Evolutionary conservation across 2,888 invertebrate species (phyloP), one percentile per base, ranked within the genome.

Genomic region (Iphiclides podalirius): DNA sequence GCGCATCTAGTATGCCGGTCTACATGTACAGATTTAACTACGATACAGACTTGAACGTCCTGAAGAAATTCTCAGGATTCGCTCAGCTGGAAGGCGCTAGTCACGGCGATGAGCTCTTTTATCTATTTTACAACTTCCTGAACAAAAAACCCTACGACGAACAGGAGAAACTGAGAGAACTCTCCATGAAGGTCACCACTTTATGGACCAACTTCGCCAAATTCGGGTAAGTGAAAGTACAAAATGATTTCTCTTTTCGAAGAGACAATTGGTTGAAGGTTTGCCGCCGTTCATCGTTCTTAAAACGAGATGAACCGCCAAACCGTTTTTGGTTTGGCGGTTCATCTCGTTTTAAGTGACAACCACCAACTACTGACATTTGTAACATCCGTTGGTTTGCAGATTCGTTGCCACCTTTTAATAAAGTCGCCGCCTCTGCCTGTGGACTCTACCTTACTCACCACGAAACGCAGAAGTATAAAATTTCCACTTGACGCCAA

Each of bases 81-180:
- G 17, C 49, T 0, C 41, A 67, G 2, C 52, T 73, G 35, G 57
- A 68, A 62, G 90, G 90, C 0, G 83, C 78, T 0, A 73, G 76
- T 17, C 90, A 90, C 36, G 83, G 78, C 0, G 90, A 90, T 50
- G 90, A 90, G 1, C 13, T 90, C 7, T 78, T 77, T 33, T 90
- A 90, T 57, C 38, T 84, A 3, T 90, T 90, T 47, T 81, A 75
- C 38, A 73, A 72, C 26, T 67, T 70, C 7, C 50, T 63, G 1
- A 79, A 76, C 37, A 73, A 72, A 42, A 72, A 81, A 36, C 63
- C 64, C n/a, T 81, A 78, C 16, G 57, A 61, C 36, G 59, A 69
- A 1, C 69, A 72, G 12, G 68, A 73, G 1, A 57, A 68, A 1
- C 47, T 72, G 4, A 74, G 72, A 48, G 70, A 69, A 17, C 75